Percentiles rank a stretch among this genome's conserved stretches.
These are phyloP conservation scores for Dasypolia templi DNA, from an alignment of 2,888 invertebrate genomes.

Conservation along the genomic window DNA sequence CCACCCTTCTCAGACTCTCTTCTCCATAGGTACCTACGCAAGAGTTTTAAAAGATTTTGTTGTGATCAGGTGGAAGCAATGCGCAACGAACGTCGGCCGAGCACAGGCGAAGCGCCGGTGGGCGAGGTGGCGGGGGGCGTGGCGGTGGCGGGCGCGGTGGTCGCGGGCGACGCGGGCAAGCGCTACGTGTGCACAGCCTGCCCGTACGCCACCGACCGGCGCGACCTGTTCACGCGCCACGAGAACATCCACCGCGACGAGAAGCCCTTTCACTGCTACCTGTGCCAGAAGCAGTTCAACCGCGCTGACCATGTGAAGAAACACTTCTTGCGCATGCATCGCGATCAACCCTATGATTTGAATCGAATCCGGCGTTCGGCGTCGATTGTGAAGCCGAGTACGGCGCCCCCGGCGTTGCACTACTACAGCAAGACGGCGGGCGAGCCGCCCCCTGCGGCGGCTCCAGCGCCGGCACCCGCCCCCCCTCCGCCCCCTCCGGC, in stretches of 20 bases:
- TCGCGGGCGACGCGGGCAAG: constrained; percentile 84
- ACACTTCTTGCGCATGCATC: constrained; percentile 97
- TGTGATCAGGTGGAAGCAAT: constrained; percentile 82
- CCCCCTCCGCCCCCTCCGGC: constrained; percentile 63
- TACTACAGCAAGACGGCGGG: constrained; percentile 83
- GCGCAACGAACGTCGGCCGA: constrained; percentile 77
- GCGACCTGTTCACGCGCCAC: constrained; percentile 97
- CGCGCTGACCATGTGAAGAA: constrained; percentile 98
- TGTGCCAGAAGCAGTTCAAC: constrained; percentile 98
- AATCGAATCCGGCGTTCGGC: constrained; percentile 94
- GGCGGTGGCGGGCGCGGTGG: constrained; percentile 55
- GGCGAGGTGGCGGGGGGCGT: constrained; percentile 50
- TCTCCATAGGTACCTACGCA: background rate
- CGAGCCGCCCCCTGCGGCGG: constrained; percentile 85
- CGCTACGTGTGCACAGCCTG: constrained; percentile 96
- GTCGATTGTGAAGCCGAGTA: constrained; percentile 89
- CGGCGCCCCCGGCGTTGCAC: constrained; percentile 68
- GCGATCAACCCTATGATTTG: constrained; percentile 96
- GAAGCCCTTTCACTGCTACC: constrained; percentile 98
- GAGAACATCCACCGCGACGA: constrained; percentile 98
- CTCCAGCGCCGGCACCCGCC: constrained; percentile 70
- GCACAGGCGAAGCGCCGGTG: constrained; percentile 39
- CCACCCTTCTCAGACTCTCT: background rate
- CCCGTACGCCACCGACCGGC: constrained; percentile 97
- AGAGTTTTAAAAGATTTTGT: background rate